Base-by-base conservation (phyloP, 2,797 vertebrate species). In the Petrocephalus schoutedeni region DNA sequence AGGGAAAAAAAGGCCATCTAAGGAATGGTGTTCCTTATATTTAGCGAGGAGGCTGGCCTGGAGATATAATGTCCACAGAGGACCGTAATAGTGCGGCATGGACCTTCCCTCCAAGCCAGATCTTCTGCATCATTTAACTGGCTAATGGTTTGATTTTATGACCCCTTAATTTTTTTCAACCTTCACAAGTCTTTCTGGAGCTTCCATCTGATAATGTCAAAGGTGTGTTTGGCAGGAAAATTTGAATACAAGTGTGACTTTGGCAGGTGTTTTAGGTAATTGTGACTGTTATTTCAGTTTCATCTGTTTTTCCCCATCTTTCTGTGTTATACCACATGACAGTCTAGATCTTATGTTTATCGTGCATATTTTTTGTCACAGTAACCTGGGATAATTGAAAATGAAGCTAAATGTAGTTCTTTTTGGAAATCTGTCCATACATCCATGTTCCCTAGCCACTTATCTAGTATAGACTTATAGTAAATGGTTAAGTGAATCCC, bases 41-140 rank as follows among this genome's bases (percentile, higher is more conserved):
- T 86, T n/a, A 36, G 28, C 56, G 8, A 58, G 56, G 23, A 36
- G 23, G 28, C 16, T 58, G 6, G 0, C n/a, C 10, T 41, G 23
- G 7, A 58, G 56, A 12, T 86, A n/a, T 86, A 59, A 23, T 49
- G 9, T 36, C 64, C 85, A 86, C 57, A 61, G 58, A 61, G 57
- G 58, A 14, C 3, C 16, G 10, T 95, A 94, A 95, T 94, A 93
- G 88, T 92, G 89, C 88, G 90, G 90, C 89, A 94, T 88, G 92
- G 91, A 91, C 89, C 90, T 92, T 91, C 91, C 92, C 90, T 93
- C 92, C 91, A 91, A 93, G 91, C 89, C 89, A 91, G 93, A 95
- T 95, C 94, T 94, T 95, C 94, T 93, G 95, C 94, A 93, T 93
- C 95, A 95, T 95, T 95, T 95, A 94, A 95, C 94, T 57, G 89